Evolutionary conservation across 2,888 invertebrate species (phyloP).

Genomic region (Polylopha cassiicola): DNA sequence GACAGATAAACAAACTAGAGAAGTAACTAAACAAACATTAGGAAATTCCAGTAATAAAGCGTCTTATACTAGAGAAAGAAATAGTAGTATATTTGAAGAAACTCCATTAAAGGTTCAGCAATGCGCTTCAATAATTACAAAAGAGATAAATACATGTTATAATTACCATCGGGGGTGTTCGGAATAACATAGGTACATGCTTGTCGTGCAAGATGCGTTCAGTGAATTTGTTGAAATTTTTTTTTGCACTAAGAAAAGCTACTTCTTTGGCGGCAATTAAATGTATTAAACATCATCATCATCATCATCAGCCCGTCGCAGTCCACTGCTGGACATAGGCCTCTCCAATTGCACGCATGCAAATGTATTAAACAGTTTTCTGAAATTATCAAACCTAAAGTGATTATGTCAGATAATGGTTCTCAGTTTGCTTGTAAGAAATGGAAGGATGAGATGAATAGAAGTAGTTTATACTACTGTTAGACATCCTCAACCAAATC

Average conservation of each 20-base stretch:
- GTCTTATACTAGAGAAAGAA: conserved; percentile 20
- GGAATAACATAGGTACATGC: conserved; percentile 23
- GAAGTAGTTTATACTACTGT: conserved; percentile 24
- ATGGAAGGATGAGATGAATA: conserved; percentile 11
- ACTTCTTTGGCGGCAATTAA: conserved; percentile 12
- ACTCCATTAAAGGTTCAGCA: conserved; percentile 18
- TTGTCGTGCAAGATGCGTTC: conserved; percentile 26
- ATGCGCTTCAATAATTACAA: conserved; percentile 20
- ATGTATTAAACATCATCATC: no score
- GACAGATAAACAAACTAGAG: no score
- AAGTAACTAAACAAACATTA: conserved; percentile 16
- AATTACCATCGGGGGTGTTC: conserved; percentile 22
- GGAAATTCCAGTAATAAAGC: no score
- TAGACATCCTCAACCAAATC: conserved; percentile 27
- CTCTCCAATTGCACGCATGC: no score
- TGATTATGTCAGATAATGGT: conserved; percentile 25
- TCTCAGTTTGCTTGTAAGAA: conserved; percentile 17
- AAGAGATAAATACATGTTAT: conserved; percentile 25
- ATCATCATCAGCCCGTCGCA: no score
- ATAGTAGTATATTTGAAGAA: conserved; percentile 25
- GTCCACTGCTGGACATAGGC: no score
- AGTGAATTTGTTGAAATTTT: conserved; percentile 20
- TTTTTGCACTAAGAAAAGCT: not conserved
- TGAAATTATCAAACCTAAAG: conserved; percentile 18
- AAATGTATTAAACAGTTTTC: conserved; percentile 19